Evolutionary conservation across 2,888 invertebrate species (phyloP).

Genomic region (Seladonia tumulorum): DNA sequence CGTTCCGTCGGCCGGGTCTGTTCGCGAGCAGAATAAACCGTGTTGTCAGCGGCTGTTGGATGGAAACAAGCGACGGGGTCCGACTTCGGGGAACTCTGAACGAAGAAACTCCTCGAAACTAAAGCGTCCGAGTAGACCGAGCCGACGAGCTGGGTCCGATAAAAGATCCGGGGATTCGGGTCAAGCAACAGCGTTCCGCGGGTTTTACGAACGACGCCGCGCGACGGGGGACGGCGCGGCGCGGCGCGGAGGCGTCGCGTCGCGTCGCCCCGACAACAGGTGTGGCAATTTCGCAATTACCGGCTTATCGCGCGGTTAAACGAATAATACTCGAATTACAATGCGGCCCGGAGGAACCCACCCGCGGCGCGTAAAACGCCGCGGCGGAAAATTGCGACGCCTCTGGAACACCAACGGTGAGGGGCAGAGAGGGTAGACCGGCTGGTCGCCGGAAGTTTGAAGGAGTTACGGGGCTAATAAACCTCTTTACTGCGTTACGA

Average conservation of each 20-base stretch:
- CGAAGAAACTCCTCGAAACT: background rate
- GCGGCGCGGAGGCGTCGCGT: too few species aligned
- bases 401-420: background rate
- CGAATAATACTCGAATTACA: conserved; percentile 44
- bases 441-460: conserved; percentile 33
- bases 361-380: conserved; percentile 25
- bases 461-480: conserved; percentile 62
- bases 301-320: conserved; percentile 34
- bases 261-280: conserved; percentile 24
- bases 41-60: background rate
- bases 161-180: background rate
- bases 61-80: background rate
- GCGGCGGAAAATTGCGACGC: background rate
- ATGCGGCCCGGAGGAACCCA: conserved; percentile 20
- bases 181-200: background rate
- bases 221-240: background rate
- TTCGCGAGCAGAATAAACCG: background rate
- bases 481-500: conserved; percentile 60
- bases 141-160: background rate
- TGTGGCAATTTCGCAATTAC: conserved; percentile 23
- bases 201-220: background rate
- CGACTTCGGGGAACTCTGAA: background rate
- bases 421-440: conserved; percentile 12
- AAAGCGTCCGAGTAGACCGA: background rate
- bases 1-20: background rate